Conservation (phyloP, 2,797 vertebrate genomes). For the Potorous gilbertii region DNA sequence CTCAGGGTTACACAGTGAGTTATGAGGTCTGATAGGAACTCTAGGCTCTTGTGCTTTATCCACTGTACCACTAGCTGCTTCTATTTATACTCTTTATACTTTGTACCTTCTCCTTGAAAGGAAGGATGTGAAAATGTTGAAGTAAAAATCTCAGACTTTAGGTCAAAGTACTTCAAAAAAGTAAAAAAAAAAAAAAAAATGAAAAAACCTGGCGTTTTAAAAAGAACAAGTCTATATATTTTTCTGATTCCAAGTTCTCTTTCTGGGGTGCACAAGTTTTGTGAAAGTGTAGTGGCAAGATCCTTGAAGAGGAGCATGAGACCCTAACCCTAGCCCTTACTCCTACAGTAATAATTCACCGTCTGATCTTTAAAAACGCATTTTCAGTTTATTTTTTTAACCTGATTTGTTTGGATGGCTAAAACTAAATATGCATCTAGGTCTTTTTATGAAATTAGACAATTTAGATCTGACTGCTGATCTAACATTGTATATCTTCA, state of each 20-base stretch:
- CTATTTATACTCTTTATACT: neutral
- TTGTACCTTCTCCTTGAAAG: neutral
- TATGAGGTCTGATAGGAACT: neutral
- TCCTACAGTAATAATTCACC: neutral
- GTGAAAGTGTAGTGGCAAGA: neutral
- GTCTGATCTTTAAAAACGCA: neutral
- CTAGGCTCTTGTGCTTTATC: neutral
- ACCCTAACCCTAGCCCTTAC: neutral
- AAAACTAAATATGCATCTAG: neutral
- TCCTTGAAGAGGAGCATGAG: neutral
- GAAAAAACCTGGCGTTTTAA: neutral
- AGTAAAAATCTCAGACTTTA: neutral
- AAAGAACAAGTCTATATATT: neutral
- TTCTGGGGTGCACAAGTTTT: neutral
- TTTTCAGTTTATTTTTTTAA: neutral
- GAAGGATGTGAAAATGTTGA: neutral
- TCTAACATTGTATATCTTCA: slow-evolving; percentile 10
- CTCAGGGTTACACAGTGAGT: neutral
- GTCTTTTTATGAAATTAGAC: neutral
- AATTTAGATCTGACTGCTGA: slow-evolving; percentile 22
- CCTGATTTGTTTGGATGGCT: neutral
- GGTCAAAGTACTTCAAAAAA: neutral
- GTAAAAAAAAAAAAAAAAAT: no score
- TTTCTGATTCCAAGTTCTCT: neutral
- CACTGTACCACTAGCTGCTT: neutral